Conservation (phyloP, 1,140 invertebrate genomes). For the Calliphora vicina region DNA sequence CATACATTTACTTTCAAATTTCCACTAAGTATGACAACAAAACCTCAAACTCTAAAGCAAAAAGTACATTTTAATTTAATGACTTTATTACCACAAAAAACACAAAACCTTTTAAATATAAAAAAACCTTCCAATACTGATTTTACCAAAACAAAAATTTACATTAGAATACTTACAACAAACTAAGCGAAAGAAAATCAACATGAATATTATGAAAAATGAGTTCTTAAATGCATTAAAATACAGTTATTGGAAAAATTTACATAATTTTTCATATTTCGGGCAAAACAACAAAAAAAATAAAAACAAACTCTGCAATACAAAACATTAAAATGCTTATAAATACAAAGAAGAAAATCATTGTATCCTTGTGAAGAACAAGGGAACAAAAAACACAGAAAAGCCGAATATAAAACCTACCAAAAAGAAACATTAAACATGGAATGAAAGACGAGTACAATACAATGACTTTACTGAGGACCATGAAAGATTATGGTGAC, state of each 20-base stretch:
- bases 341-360: background rate
- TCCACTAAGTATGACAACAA: too few relatives aligned
- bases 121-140: background rate
- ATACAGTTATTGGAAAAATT: conserved; percentile 16
- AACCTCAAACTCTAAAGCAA: background rate
- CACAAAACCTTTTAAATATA: background rate
- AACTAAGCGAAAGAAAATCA: background rate
- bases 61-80: background rate
- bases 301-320: background rate
- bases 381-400: background rate
- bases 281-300: background rate
- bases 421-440: background rate
- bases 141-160: background rate
- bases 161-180: background rate
- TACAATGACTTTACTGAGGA: background rate
- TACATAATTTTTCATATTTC: conserved; percentile 30
- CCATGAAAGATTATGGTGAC: background rate
- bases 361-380: background rate
- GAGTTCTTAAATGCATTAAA: conserved; percentile 29
- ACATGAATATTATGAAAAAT: conserved; percentile 22
- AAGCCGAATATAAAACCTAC: background rate
- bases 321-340: background rate
- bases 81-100: background rate
- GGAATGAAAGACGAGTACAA: background rate
- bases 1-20: too few relatives aligned